These are phyloP conservation scores for Camponotus vicinus DNA, from an alignment of 1,140 invertebrate genomes.

Conservation along the genomic window DNA sequence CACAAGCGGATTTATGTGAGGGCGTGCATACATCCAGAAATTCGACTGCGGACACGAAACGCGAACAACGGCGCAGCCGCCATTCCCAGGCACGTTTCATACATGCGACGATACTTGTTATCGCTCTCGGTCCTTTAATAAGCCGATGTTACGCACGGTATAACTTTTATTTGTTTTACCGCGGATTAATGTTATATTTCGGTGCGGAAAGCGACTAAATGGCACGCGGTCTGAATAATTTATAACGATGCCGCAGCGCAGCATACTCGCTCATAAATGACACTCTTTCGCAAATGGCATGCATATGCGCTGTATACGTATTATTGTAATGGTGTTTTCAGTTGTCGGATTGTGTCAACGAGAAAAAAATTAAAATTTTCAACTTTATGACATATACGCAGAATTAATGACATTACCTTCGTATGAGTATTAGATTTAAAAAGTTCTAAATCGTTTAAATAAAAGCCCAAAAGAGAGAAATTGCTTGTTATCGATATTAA, in stretches of 20 bases:
- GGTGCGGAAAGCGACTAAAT: constrained; percentile 1
- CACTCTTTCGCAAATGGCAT: neutral
- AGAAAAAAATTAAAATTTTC: constrained; percentile 5
- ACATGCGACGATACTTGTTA: constrained; percentile 32
- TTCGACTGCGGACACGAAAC: neutral
- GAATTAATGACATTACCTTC: neutral
- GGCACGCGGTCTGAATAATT: constrained; percentile 6
- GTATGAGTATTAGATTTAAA: neutral
- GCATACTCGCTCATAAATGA: neutral
- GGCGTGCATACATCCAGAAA: constrained; percentile 11
- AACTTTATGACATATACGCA: neutral
- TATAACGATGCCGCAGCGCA: constrained; percentile 3
- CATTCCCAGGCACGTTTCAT: constrained; percentile 26
- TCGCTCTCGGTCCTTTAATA: constrained; percentile 29
- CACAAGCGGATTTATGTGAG: constrained; percentile 1
- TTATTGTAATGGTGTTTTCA: neutral
- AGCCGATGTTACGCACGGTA: neutral
- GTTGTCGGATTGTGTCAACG: neutral
- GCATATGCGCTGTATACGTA: neutral
- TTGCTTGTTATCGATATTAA: neutral
- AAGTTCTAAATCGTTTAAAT: neutral
- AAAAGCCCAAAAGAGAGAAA: neutral
- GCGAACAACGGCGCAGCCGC: neutral
- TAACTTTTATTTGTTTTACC: constrained; percentile 21
- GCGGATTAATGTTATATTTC: neutral